Evolutionary conservation across 1,140 invertebrate genomes (phyloP), one percentile per base, ranked within the genome.

Genomic region (Dysdera silvatica): DNA sequence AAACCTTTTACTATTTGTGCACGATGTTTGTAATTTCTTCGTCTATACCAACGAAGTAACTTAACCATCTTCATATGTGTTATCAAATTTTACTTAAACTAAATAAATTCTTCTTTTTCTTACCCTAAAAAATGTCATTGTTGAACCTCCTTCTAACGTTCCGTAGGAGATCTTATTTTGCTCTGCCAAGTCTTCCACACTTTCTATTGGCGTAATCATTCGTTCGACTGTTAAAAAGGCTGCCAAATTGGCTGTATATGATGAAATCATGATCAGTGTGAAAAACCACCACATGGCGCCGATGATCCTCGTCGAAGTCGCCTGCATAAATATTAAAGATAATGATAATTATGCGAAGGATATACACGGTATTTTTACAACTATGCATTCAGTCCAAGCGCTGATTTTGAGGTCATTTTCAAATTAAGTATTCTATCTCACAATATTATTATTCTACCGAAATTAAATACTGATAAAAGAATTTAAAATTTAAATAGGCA

Each of bases 211-310:
- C 14, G 94, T 91, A 58, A 94, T 94, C 83, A 95, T 96, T 53
- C 91, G 80, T 77, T 95, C 94, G 8, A 98, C 95, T 0, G 95
- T 99, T 14, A 98, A 81, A 76, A 99, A 98, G 3, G 95, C 95
- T 1, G 89, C 89, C 65, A 99, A 78, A 79, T 99, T 99, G 12
- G 95, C 95, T 2, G 95, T 99, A 76, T 97, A 97, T 20, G 94
- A 95, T 0, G 93, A 95, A 61, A 98, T 93, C 72, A 99, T 95
- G 72, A 99, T 98, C 18, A 99, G 81, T 0, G 95, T 98, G 78
- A 98, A 99, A 77, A 99, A 96, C 92, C 95, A 98, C 95, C 95
- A 98, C 65, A 96, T 95, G 6, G 89, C 89, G 12, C 91, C 90
- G 14, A 96, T 89, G 69, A 95, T 91, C 62, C 93, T 80, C 3